Evolutionary conservation across 2,888 invertebrate species (phyloP).

Genomic region (Troilus luridus): DNA sequence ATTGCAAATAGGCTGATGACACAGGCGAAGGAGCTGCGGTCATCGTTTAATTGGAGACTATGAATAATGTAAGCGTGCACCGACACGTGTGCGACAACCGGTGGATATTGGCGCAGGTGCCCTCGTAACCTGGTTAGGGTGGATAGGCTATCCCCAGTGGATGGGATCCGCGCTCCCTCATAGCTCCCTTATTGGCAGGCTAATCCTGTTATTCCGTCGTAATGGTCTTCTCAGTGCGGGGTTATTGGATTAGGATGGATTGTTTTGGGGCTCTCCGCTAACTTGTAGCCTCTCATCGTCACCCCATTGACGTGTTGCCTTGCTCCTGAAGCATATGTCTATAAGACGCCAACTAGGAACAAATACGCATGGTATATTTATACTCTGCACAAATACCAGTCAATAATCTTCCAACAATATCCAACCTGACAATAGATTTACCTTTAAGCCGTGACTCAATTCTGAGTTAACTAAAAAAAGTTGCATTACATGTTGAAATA

Average conservation of each 20-base stretch:
- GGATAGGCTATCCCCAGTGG: too few species aligned
- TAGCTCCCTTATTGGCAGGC: not conserved
- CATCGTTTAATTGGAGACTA: not conserved
- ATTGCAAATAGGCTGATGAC: not conserved
- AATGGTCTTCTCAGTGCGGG: not conserved
- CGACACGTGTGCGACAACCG: not conserved
- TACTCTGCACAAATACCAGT: too few species aligned
- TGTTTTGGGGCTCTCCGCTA: slow-evolving; percentile 23
- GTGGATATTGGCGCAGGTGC: not conserved
- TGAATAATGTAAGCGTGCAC: not conserved
- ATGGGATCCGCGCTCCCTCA: too few species aligned
- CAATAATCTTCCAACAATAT: too few species aligned
- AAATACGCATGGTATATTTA: too few species aligned
- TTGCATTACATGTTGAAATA: too few species aligned
- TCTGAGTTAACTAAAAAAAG: too few species aligned
- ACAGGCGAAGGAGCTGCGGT: not conserved
- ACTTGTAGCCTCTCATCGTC: not conserved
- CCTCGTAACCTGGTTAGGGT: not conserved
- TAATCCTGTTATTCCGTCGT: not conserved
- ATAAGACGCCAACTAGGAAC: too few species aligned
- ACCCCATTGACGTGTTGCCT: not conserved
- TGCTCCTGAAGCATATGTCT: not conserved
- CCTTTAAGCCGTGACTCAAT: too few species aligned
- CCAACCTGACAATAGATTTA: too few species aligned
- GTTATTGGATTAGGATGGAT: slow-evolving; percentile 17